Evolutionary conservation across 1,140 invertebrate species (phyloP).

Genomic region (Steinernema feltiae): DNA sequence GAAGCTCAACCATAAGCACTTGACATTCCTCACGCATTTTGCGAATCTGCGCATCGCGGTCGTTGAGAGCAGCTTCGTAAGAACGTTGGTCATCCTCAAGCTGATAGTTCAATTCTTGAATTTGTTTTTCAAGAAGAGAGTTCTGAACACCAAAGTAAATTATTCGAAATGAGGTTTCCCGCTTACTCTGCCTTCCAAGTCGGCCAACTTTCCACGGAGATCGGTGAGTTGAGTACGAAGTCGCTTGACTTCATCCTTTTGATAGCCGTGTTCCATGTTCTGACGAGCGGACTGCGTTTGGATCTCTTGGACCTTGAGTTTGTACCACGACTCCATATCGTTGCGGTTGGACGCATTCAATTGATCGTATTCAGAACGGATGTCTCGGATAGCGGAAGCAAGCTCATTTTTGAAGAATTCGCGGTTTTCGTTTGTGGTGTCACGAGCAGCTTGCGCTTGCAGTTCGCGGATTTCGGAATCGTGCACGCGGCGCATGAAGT

Average conservation of each 20-base stretch:
- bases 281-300: conserved; percentile 61
- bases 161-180: background rate
- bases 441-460: conserved; percentile 60
- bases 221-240: conserved; percentile 59
- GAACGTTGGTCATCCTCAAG: conserved; percentile 59
- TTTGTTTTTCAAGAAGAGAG: conserved; percentile 60
- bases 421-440: conserved; percentile 62
- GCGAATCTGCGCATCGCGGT: conserved; percentile 56
- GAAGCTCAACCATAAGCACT: conserved; percentile 59
- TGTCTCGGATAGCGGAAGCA: conserved; percentile 61
- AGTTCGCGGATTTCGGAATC: conserved; percentile 59
- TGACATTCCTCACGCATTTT: conserved; percentile 59
- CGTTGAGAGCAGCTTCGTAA: conserved; percentile 55
- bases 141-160: conserved; percentile 55
- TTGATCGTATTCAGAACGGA: conserved; percentile 62
- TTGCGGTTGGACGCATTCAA: conserved; percentile 60
- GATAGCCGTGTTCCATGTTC: conserved; percentile 62
- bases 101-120: conserved; percentile 60
- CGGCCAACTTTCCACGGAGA: conserved; percentile 59
- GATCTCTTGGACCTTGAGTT: conserved; percentile 61
- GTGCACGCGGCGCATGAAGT: conserved; percentile 44
- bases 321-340: conserved; percentile 59
- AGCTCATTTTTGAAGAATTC: conserved; percentile 62
- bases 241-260: conserved; percentile 61
- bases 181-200: conserved; percentile 60